Base-by-base conservation (phyloP, 2,888 invertebrate genomes). In the Heliconius cydno region DNA sequence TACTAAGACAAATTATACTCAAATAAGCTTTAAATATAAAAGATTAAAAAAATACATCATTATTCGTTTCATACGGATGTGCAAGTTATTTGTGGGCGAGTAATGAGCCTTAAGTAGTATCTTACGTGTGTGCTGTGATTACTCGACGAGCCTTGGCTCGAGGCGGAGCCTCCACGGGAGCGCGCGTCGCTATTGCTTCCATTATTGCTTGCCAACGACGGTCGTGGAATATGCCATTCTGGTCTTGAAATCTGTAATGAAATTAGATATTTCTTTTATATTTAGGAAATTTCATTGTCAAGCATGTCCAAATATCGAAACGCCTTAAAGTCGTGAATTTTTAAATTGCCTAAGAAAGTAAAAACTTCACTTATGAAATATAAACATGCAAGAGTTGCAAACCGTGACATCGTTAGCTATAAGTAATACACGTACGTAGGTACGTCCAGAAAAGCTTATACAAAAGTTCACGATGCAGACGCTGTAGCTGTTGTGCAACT, bases 171-270 rank as follows among this genome's bases (percentile, higher is more conserved):
- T 80, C 94, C 94, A 78, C 94, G 90, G 77, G 94, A 93, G 78
- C 94, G 90, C 83, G 92, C 85, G 85, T 94, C 94, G 84, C 88
- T 90, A 82, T 90, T 86, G 87, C 92, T 92, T 81, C 92, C 90
- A 82, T 87, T 88, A 82, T 91, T 91, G 82, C 93, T 92, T 12
- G 94, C 95, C 85, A 98, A 95, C 89, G 97, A 97, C 88, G 98
- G 97, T 94, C 98, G 96, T 86, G 98, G 97, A 91, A 98, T 97
- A 92, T 97, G 97, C 97, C 97, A 98, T 91, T 94, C 91, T 76
- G 90, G 90, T 80, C 90, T 86, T 86, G 92, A 88, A 84, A 94
- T 92, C 94, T 94, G 90, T 52, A 76, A 52, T 52, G 46, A 52
- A 79, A 76, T 67, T 38, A 71, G 4, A 63, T 28, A 63, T 41